Evolutionary conservation across 2,113 vertebrate species (phyloP).

Genomic region (Psettodes erumei): DNA sequence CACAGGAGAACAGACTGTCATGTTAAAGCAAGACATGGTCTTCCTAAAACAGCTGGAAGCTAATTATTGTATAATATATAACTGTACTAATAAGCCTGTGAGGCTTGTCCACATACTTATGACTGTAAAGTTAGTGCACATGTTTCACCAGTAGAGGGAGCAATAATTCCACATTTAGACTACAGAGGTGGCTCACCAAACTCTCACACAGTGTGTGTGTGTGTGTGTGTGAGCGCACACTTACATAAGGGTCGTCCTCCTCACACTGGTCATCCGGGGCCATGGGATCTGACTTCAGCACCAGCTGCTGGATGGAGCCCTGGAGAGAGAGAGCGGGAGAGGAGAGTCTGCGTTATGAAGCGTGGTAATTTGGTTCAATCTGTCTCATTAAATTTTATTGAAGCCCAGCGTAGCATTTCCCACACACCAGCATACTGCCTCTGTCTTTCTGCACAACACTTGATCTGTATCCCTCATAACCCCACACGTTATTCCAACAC

Average conservation of each 20-base stretch:
- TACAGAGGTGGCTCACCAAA: too few species aligned
- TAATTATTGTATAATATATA: too few species aligned
- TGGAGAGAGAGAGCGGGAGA: slow-evolving; percentile 63
- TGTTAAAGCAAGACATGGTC: too few species aligned
- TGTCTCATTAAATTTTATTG: slow-evolving; percentile 30
- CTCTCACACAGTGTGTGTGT: not conserved
- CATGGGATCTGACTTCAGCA: slow-evolving; percentile 86
- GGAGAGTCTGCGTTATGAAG: slow-evolving; percentile 6
- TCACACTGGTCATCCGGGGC: slow-evolving; percentile 90
- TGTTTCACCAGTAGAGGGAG: slow-evolving; percentile 68
- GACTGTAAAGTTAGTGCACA: not conserved
- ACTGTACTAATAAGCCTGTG: too few species aligned
- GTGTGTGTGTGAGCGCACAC: slow-evolving; percentile 53
- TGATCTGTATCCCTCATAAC: not conserved
- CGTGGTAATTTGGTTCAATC: slow-evolving; percentile 32
- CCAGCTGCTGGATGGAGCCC: slow-evolving; percentile 95
- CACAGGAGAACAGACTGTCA: not conserved
- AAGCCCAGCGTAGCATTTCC: not conserved
- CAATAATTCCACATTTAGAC: not conserved
- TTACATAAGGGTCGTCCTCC: slow-evolving; percentile 93
- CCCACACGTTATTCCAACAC: not conserved
- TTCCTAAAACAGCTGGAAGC: too few species aligned
- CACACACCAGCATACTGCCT: slow-evolving; percentile 3
- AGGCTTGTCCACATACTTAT: not conserved
- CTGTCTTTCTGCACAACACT: slow-evolving; percentile 8